Base-by-base conservation (phyloP, 37 sponge, comb jelly and placozoan species). In the Beroe ovata region DNA sequence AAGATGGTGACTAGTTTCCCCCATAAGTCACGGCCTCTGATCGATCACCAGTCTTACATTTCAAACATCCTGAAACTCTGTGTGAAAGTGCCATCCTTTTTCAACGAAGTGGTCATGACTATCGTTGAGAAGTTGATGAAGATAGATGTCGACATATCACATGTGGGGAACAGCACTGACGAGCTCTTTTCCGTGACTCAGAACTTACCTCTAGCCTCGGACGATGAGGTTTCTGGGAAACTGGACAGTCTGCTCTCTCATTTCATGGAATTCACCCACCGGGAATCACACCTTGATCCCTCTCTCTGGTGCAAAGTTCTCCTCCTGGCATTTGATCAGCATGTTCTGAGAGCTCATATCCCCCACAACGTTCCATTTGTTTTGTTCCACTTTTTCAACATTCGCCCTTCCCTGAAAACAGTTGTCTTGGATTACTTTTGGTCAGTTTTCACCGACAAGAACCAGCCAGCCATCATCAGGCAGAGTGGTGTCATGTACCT, bases 351-450 rank as follows among this genome's bases (percentile, higher is more conserved):
- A 42, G 84, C 84, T n/a, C 84, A 77, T 23, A 77, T 77, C 11
- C 84, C 84, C 2, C 41, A 30, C 8, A 77, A 77, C 22, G 47
- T 41, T 4, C 84, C 84, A 8, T 77, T 77, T 19, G 20, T 77
- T 42, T 42, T 77, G 38, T 77, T 77, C 47, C 25, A 77, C 84
- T 77, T 77, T 77, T 77, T 77, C 23, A 77, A 77, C 47, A 77
- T 42, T 3, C 84, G 41, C 33, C 47, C 84, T 3, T 32, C 26
- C 22, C 54, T 77, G 54, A 39, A 42, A 23, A 77, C 42, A 14
- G 84, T 77, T 25, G 28, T 42, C 3, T 29, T 77, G 38, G 84
- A 77, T 23, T 77, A 77, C 25, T 77, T 77, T 77, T 77, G 84
- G 84, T 77, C 84, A 3, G 84, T 77, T 3, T 77, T 77, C 25